A percentile compares a stretch with the other conserved stretches of the same genome.
Conservation (phyloP, 2,113 vertebrate species). For the Lichenostomus cassidix region DNA sequence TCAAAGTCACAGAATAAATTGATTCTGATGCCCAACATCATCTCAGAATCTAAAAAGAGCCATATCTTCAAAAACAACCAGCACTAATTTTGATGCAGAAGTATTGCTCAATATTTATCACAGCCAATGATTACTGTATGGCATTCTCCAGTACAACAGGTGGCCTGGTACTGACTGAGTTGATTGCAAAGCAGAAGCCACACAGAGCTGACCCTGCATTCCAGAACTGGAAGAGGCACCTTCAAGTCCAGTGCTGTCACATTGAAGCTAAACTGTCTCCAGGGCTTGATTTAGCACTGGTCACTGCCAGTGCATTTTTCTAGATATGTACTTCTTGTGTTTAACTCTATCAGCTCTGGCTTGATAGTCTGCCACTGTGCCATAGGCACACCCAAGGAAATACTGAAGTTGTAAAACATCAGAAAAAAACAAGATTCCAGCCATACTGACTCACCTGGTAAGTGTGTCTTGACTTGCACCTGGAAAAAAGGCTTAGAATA, state of each 20-base stretch:
- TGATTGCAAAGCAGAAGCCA: neutral
- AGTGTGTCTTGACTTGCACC: neutral
- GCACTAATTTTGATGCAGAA: conserved; percentile 1
- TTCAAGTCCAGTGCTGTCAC: neutral
- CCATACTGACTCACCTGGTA: neutral
- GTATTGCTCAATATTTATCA: neutral
- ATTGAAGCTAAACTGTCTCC: neutral
- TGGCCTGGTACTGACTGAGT: neutral
- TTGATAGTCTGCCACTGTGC: neutral
- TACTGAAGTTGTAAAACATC: neutral
- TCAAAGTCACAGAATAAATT: conserved; percentile 25
- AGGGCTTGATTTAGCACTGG: neutral
- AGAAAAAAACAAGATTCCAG: neutral
- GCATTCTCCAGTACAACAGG: neutral
- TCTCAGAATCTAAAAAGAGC: neutral
- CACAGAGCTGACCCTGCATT: neutral
- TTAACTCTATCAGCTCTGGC: neutral
- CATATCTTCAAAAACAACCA: neutral
- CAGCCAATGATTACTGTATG: neutral
- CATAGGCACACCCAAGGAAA: neutral
- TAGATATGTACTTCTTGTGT: neutral
- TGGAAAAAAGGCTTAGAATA: neutral
- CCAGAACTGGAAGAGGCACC: neutral
- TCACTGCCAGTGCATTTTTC: neutral
- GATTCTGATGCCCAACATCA: conserved; percentile 8